A percentile compares a stretch with the other conserved stretches of the same genome.
These are phyloP conservation scores for Pandion haliaetus DNA, from an alignment of 2,113 vertebrate genomes.

Conservation along the genomic window DNA sequence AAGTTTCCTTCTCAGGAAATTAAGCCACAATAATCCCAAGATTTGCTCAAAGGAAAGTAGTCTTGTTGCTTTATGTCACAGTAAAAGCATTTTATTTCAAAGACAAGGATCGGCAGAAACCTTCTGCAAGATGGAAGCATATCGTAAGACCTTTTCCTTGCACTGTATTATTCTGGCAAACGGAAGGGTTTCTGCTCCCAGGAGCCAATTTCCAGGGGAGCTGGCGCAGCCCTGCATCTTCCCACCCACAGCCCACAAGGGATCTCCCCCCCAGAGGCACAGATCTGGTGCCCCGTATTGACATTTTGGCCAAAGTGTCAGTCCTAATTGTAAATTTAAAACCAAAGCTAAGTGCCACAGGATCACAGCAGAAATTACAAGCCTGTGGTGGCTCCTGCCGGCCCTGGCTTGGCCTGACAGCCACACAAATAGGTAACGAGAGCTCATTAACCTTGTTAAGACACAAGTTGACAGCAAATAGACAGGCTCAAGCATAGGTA, in stretches of 20 bases:
- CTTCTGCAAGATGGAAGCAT: neutral
- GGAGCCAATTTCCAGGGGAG: neutral
- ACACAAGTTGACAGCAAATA: neutral
- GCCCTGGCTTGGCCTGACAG: neutral
- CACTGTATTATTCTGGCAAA: neutral
- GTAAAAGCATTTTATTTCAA: neutral
- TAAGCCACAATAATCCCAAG: neutral
- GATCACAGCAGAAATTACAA: neutral
- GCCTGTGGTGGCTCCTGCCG: neutral
- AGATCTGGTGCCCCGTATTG: neutral
- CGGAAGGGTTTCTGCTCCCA: neutral
- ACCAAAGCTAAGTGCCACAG: neutral
- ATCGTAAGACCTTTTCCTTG: neutral
- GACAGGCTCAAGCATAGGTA: neutral
- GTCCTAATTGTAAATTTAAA: neutral
- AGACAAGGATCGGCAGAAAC: neutral
- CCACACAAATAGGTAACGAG: rapidly evolving
- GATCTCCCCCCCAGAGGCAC: neutral
- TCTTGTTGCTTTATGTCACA: neutral
- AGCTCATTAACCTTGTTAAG: neutral
- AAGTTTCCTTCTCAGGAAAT: neutral
- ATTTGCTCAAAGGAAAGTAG: neutral
- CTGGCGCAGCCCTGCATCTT: rapidly evolving
- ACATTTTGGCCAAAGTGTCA: neutral
- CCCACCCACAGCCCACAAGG: no score